These are phyloP conservation scores for Lindbergichthys nudifrons DNA, from an alignment of 2,797 vertebrate genomes.

Conservation along the genomic window DNA sequence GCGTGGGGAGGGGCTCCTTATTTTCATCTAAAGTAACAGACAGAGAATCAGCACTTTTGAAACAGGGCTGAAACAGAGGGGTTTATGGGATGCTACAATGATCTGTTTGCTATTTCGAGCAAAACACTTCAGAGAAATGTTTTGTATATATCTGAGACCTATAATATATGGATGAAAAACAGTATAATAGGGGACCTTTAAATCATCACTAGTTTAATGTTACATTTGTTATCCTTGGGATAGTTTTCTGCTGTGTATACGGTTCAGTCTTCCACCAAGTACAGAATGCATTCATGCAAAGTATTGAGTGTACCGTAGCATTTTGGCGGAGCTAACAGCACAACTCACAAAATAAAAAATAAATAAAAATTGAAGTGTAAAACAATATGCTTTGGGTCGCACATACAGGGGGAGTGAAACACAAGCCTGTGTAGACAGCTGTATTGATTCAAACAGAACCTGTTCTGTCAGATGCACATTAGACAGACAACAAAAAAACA, in stretches of 20 bases:
- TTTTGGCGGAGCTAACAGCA: background rate
- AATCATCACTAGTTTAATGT: background rate
- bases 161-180: too few species aligned
- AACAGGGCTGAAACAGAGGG: too few species aligned
- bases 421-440: background rate
- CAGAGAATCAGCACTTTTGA: too few species aligned
- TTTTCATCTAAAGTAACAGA: too few species aligned
- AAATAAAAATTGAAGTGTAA: background rate
- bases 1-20: too few species aligned
- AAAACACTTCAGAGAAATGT: too few species aligned
- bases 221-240: background rate
- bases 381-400: background rate
- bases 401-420: background rate
- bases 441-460: background rate
- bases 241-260: background rate
- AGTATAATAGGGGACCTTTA: too few species aligned
- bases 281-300: slow-evolving; percentile 1
- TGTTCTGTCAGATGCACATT: background rate
- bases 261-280: background rate
- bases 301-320: background rate
- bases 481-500: background rate
- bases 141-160: too few species aligned
- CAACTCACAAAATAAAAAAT: background rate
- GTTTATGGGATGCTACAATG: too few species aligned
- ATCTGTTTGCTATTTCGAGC: too few species aligned